Conservation (phyloP, 2,113 vertebrate genomes). For the Spea multiplicata region DNA sequence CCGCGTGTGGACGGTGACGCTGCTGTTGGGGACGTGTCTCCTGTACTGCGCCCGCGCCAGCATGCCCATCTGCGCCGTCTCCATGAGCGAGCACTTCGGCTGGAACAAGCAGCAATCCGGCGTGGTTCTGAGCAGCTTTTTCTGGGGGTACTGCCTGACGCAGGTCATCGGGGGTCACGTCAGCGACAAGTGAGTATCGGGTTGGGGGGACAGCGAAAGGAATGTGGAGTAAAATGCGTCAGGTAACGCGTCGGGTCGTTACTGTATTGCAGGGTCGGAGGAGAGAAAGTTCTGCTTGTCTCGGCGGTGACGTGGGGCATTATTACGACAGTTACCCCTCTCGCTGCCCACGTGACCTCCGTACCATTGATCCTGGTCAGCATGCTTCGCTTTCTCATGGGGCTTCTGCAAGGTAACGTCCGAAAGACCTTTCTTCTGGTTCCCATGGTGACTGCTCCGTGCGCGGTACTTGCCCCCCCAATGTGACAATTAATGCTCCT, state of each 20-base stretch:
- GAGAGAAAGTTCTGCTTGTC: slow-evolving; percentile 88
- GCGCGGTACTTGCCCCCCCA: neutral
- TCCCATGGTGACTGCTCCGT: neutral
- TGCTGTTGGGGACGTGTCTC: slow-evolving; percentile 89
- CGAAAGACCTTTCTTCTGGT: neutral
- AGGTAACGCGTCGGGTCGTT: too few species aligned
- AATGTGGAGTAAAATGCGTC: too few species aligned
- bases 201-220: too few species aligned
- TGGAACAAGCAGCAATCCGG: slow-evolving; percentile 92
- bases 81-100: slow-evolving; percentile 79
- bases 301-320: slow-evolving; percentile 87
- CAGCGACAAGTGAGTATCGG: slow-evolving; percentile 74
- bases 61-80: slow-evolving; percentile 82
- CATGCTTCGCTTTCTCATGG: slow-evolving; percentile 83
- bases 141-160: slow-evolving; percentile 96
- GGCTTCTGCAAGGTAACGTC: slow-evolving; percentile 87
- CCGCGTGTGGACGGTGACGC: slow-evolving; percentile 78
- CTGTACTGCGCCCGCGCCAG: slow-evolving; percentile 87
- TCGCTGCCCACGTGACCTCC: slow-evolving; percentile 76
- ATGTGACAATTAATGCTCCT: neutral
- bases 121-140: slow-evolving; percentile 91
- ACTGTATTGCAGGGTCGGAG: slow-evolving; percentile 74
- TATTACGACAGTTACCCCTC: slow-evolving; percentile 76
- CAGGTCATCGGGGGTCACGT: slow-evolving; percentile 90
- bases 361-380: slow-evolving; percentile 83